These are phyloP conservation scores for Oplegnathus fasciatus DNA, from an alignment of 2,113 vertebrate species.

Conservation along the genomic window DNA sequence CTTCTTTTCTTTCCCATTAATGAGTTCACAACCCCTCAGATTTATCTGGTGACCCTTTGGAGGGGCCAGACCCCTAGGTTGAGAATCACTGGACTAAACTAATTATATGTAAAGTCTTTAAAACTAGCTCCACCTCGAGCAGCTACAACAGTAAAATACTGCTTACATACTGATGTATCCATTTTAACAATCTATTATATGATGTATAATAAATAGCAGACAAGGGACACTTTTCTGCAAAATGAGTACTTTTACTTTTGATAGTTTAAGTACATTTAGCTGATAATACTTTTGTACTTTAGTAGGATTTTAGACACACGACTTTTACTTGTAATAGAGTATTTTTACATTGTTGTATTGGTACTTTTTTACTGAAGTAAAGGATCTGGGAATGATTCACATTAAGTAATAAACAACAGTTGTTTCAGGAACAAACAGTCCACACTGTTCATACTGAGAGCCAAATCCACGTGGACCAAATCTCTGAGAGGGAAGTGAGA, in stretches of 20 bases:
- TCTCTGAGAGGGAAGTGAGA: constrained; percentile 2
- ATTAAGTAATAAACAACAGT: not conserved
- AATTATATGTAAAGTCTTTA: not conserved
- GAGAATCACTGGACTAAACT: not conserved
- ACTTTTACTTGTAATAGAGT: not conserved
- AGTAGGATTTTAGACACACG: not conserved
- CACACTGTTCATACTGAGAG: not conserved
- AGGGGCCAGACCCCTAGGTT: not conserved
- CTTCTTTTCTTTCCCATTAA: not conserved
- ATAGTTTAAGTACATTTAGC: not conserved
- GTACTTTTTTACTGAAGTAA: not conserved
- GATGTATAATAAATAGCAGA: not conserved
- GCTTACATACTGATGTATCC: not conserved
- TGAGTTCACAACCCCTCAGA: not conserved
- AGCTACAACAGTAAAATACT: not conserved
- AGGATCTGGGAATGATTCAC: not conserved
- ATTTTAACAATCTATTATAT: not conserved
- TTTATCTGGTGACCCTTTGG: not conserved
- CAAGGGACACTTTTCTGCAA: no score
- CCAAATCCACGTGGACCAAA: not conserved
- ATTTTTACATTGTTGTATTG: no score
- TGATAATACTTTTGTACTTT: not conserved
- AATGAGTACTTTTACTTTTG: not conserved
- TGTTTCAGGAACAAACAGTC: not conserved
- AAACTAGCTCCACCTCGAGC: not conserved